Base-by-base conservation (phyloP, 2,797 vertebrate species). In the Myiotriccus ornatus region DNA sequence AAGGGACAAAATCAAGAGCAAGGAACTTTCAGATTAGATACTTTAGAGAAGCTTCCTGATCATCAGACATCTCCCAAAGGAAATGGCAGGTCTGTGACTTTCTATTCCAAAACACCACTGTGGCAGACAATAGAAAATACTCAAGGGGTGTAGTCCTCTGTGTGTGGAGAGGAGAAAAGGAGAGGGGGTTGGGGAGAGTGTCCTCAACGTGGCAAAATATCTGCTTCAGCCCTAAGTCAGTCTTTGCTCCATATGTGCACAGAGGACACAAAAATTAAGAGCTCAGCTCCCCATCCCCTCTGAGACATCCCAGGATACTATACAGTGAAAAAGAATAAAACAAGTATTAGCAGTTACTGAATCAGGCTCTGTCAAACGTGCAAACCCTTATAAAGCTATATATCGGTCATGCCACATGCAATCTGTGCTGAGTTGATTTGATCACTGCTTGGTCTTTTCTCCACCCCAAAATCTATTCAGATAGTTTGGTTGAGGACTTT, bases 41-140 rank as follows among this genome's bases (percentile, higher is more conserved):
- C 46, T 63, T 92, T 41, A 49, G 67, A 75, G 67, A 49, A 84
- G 30, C 60, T 95, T 93, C 53, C 73, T 70, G 76, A 64, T 32
- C 5, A 4, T 39, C 47, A 70, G 47, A 79, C 57, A 0, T 15
- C 37, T 89, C 57, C 68, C 53, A 30, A 73, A 94, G 63, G 55
- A 95, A 93, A 52, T 28, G 27, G 41, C 80, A 88, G 34, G 60
- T 89, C 70, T 14, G 30, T 18, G 47, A 21, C 76, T 78, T 85
- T 35, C 50, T 74, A 18, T 18, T 70, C 47, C 27, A 34, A 69
- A 89, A 77, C n/a, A 49, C 49, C 3, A 0, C 52, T 69, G 43
- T 1, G 2, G 47, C 41, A 63, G 44, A 73, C 47, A 75, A 50
- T 34, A 44, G 55, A 90, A 92, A 86, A 85, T 56, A 79, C 62